A percentile compares a stretch with the other conserved stretches of the same genome.
Evolutionary conservation across 53 echinoderm and acorn worm genomes (phyloP).

Genomic region (Echinometra lucunter): DNA sequence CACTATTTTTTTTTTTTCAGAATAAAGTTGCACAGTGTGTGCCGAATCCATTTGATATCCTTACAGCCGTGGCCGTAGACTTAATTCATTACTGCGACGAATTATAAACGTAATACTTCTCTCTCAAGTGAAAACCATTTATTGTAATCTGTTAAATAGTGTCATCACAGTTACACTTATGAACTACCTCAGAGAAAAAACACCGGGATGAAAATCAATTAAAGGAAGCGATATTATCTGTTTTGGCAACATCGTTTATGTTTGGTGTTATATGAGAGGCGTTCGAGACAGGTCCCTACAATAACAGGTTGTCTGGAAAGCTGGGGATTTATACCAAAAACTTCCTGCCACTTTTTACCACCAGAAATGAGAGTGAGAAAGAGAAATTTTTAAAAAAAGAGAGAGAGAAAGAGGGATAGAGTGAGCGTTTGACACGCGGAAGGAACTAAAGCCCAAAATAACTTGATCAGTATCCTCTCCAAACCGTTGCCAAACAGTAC

Average conservation of each 20-base stretch:
- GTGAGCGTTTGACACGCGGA: constrained; percentile 57
- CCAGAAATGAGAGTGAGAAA: not conserved
- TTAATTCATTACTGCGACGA: too few relatives aligned
- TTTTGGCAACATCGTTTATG: constrained; percentile 56
- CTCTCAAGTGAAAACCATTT: too few relatives aligned
- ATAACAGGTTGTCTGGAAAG: constrained; percentile 65
- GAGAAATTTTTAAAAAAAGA: not conserved
- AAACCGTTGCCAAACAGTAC: too few relatives aligned
- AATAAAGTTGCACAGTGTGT: too few relatives aligned
- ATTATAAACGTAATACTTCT: too few relatives aligned
- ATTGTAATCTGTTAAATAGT: too few relatives aligned
- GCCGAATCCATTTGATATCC: too few relatives aligned
- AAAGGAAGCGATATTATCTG: constrained; percentile 54
- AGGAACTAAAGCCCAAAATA: constrained; percentile 58
- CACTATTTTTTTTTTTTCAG: too few relatives aligned
- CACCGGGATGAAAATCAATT: constrained; percentile 1
- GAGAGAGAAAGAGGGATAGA: constrained; percentile 2
- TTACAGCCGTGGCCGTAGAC: too few relatives aligned
- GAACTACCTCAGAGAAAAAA: not conserved
- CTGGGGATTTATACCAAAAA: constrained; percentile 60
- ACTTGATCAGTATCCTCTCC: constrained; percentile 55
- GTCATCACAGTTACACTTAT: not conserved
- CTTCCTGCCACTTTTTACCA: constrained; percentile 47
- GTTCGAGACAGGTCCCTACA: constrained; percentile 33
- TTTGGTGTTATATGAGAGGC: constrained; percentile 7